These are phyloP conservation scores for Macrotis lagotis DNA, from an alignment of 2,113 vertebrate genomes.

Conservation along the genomic window DNA sequence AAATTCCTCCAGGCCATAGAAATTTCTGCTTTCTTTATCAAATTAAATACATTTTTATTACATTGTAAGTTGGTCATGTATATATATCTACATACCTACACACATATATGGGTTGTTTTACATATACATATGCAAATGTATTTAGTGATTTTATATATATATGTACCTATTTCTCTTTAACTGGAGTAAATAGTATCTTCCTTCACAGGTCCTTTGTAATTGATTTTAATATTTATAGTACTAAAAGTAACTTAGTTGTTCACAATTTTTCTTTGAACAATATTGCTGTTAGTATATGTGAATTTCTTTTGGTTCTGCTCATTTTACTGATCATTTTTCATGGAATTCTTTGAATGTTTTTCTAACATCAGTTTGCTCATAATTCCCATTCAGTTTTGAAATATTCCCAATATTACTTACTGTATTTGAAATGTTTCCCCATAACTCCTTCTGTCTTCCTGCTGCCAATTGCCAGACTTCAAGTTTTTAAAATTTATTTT, in stretches of 20 bases:
- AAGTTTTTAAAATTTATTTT: no score
- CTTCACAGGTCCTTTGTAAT: neutral
- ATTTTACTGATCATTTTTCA: no score
- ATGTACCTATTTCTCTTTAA: no score
- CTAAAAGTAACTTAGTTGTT: neutral
- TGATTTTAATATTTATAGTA: neutral
- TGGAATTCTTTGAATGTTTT: no score
- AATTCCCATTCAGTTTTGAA: neutral
- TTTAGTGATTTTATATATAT: no score
- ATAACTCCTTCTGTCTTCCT: neutral
- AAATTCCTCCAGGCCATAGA: neutral
- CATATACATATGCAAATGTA: no score
- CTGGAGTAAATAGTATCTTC: neutral
- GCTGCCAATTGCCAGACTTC: neutral
- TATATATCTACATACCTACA: no score
- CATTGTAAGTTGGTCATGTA: neutral
- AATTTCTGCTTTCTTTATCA: neutral
- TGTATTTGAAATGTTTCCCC: neutral
- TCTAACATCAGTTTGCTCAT: neutral
- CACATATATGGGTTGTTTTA: no score
- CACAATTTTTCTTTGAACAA: neutral
- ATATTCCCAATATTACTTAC: neutral
- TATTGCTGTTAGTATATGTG: neutral
- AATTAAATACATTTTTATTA: neutral
- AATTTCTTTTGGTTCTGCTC: neutral